Evolutionary conservation across 2,888 invertebrate species (phyloP), one percentile per base, ranked within the genome.

Genomic region (Andrena flavipes): DNA sequence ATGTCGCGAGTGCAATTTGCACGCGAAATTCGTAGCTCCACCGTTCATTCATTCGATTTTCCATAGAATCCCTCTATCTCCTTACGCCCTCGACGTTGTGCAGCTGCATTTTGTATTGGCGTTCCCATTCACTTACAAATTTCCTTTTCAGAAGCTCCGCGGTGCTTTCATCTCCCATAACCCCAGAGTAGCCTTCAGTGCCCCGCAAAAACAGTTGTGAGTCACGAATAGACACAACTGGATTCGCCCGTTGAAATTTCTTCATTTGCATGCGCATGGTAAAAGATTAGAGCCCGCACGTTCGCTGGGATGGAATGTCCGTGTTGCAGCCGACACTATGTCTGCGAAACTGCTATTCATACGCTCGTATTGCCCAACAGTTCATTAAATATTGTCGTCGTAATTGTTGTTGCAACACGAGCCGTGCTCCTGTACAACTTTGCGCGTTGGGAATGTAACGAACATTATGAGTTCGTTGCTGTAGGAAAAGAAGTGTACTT

Each of bases 231-330:
- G 80, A 56, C 54, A 75, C 63, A 75, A 82, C 75, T 42, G 80
- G 70, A 75, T 80, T 80, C 75, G 69, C 26, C 23, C 69, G 70
- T 65, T 74, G 65, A 71, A 82, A 80, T 75, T 80, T 75, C 80
- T 80, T 82, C 82, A 51, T 75, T 70, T 63, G 75, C 75, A 56
- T 71, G 67, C 59, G 16, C 54, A 13, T 4, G 73, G 49, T 56
- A 75, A 79, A 30, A 70, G 70, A 71, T 80, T 62, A 56, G 56
- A 59, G 51, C 48, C 69, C 73, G 69, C 48, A 70, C 35, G 51
- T 16, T 42, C 56, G 49, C 10, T 51, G 33, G 63, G 64, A 76
- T 56, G 76, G 35, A 56, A 54, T 60, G 64, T 62, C 60, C 49
- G 16, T 23, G 29, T 59, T 33, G 49, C 48, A 64, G 20, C 16